A percentile compares a stretch with the other conserved stretches of the same genome.
Evolutionary conservation across 1,140 invertebrate genomes (phyloP).

Genomic region (Penaeus chinensis): DNA sequence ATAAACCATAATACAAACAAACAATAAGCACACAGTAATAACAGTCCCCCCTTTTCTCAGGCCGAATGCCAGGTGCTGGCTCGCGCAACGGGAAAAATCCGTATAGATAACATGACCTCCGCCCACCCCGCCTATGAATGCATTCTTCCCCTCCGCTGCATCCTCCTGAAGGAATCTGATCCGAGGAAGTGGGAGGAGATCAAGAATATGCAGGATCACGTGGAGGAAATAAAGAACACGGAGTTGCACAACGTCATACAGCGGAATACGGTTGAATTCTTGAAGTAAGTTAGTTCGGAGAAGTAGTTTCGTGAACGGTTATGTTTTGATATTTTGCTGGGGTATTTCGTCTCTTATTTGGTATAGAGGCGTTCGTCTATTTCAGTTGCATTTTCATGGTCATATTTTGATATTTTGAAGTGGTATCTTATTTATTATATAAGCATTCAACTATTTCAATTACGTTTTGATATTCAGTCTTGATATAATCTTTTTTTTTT

Average conservation of each 20-base stretch:
- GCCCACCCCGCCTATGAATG: conserved; percentile 38
- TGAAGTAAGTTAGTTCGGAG: not conserved
- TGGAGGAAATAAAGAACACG: not conserved
- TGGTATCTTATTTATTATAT: no score
- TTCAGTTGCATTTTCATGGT: no score
- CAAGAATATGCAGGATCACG: conserved; percentile 33
- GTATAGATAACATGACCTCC: not conserved
- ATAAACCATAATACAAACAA: no score
- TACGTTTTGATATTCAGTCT: no score
- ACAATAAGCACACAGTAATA: not conserved
- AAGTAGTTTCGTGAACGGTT: no score
- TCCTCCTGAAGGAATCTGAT: conserved; percentile 14
- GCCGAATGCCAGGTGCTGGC: conserved; percentile 9
- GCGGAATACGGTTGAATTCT: conserved; percentile 7
- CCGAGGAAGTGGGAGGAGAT: conserved; percentile 34
- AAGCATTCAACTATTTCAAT: no score
- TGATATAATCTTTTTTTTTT: no score
- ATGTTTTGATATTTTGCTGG: no score
- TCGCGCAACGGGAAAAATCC: not conserved
- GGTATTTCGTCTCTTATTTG: no score
- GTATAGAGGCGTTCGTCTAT: no score
- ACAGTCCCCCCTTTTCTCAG: not conserved
- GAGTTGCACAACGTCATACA: conserved; percentile 24
- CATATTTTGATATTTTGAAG: no score
- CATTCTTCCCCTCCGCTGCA: conserved; percentile 46